Percentiles rank a stretch among this genome's conserved stretches.
phyloP scores from a whole-genome alignment of 92 coral and sea anemone genomes.

The Heliopora coerulea region DNA sequence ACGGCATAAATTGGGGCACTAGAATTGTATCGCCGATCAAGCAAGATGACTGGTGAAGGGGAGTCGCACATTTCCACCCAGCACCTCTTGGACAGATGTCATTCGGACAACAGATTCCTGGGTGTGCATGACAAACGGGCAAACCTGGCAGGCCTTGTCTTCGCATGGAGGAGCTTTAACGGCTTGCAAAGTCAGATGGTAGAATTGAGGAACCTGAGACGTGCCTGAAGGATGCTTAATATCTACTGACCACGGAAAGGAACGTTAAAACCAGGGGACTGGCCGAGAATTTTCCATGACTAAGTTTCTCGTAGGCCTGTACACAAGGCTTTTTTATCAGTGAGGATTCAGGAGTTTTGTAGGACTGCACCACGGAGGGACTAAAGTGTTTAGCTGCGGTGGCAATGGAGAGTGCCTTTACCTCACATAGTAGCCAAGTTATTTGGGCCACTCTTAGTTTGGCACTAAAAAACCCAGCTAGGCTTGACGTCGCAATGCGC shows the following conservation, averaged over 20 bases:
- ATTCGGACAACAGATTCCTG: neutral
- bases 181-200: conserved; percentile 36
- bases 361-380: neutral
- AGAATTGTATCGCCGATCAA: conserved; percentile 23
- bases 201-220: conserved; percentile 36
- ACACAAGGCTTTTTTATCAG: neutral
- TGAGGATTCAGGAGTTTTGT: neutral
- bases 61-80: neutral
- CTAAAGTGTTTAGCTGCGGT: neutral
- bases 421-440: conserved; percentile 6
- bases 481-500: neutral
- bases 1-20: conserved; percentile 11
- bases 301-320: conserved; percentile 2
- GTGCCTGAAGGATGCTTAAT: conserved; percentile 24
- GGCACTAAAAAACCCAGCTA: conserved; percentile 19
- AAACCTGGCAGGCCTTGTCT: conserved; percentile 33
- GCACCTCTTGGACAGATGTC: neutral
- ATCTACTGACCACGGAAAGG: conserved; percentile 30
- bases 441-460: neutral
- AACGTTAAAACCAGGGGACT: conserved; percentile 17
- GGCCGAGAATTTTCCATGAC: neutral
- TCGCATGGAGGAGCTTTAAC: conserved; percentile 39
- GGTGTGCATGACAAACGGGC: conserved; percentile 25
- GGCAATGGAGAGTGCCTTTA: conserved; percentile 5
- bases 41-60: conserved; percentile 9